phyloP scores from a whole-genome alignment of 2,113 vertebrate genomes.

The Sebastes schlegelii region DNA sequence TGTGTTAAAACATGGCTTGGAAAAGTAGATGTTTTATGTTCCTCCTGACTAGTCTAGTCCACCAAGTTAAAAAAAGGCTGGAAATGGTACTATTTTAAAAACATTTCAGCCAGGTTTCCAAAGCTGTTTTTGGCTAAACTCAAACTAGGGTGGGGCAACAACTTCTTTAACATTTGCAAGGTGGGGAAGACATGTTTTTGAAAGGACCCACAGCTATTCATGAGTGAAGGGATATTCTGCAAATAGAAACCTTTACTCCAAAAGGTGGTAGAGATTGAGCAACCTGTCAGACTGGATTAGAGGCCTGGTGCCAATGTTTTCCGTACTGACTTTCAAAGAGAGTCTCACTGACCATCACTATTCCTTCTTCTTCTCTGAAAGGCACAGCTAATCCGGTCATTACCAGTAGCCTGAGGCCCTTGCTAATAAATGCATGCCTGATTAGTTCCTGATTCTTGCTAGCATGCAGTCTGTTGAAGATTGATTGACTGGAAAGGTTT shows the following conservation, averaged over 20 bases:
- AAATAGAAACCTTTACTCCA: constrained; percentile 38
- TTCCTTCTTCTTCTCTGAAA: background rate
- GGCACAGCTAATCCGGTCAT: background rate
- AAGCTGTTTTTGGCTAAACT: constrained; percentile 50
- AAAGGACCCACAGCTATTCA: constrained; percentile 35
- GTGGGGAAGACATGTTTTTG: constrained; percentile 42
- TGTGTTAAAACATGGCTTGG: constrained; percentile 68
- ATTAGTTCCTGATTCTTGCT: constrained; percentile 13
- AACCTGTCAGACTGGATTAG: constrained; percentile 35
- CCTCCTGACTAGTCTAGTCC: constrained; percentile 1
- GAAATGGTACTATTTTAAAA: constrained; percentile 1
- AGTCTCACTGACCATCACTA: background rate
- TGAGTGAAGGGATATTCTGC: constrained; percentile 24
- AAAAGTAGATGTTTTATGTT: constrained; percentile 47
- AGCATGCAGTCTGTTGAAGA: background rate
- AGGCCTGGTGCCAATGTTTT: background rate
- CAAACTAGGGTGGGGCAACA: constrained; percentile 68
- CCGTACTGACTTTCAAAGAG: background rate
- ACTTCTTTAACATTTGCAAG: constrained; percentile 42
- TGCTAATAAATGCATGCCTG: background rate
- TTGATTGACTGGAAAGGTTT: background rate
- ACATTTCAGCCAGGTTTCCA: constrained; percentile 43
- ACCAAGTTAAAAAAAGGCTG: background rate
- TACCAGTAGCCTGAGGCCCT: background rate
- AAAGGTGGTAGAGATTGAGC: constrained; percentile 15